phyloP scores from a whole-genome alignment of 2,797 vertebrate genomes.

The Sylvilagus floridanus region DNA sequence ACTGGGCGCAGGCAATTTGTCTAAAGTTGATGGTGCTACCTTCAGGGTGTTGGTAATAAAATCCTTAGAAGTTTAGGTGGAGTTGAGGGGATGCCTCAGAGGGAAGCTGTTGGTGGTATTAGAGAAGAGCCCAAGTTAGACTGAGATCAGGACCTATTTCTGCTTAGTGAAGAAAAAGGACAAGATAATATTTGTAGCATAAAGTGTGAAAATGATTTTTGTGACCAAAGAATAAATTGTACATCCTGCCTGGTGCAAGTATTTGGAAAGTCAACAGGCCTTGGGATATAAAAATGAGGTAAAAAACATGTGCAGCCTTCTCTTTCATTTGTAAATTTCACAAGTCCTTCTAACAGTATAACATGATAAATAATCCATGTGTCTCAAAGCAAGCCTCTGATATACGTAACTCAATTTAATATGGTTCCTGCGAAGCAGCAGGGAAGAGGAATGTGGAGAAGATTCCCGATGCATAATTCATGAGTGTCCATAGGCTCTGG shows the following conservation, averaged over 20 bases:
- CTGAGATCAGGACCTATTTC: neutral
- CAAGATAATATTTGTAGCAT: neutral
- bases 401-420: conserved; percentile 54
- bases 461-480: neutral
- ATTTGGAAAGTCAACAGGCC: neutral
- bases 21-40: neutral
- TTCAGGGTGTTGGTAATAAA: neutral
- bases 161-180: conserved; percentile 38
- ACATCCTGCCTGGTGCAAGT: neutral
- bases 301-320: neutral
- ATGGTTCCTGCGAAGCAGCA: conserved; percentile 11
- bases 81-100: neutral
- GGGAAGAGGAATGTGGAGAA: conserved; percentile 44
- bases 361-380: conserved; percentile 2
- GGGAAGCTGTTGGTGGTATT: neutral
- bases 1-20: neutral
- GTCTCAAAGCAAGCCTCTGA: conserved; percentile 34
- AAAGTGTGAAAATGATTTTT: conserved; percentile 47
- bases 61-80: neutral
- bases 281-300: conserved; percentile 50
- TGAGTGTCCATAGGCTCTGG: neutral
- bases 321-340: conserved; percentile 57
- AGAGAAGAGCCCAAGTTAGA: conserved; percentile 1
- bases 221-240: neutral
- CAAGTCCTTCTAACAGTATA: neutral